These are phyloP conservation scores for Anagrus nilaparvatae DNA, from an alignment of 1,140 invertebrate genomes.

Conservation along the genomic window DNA sequence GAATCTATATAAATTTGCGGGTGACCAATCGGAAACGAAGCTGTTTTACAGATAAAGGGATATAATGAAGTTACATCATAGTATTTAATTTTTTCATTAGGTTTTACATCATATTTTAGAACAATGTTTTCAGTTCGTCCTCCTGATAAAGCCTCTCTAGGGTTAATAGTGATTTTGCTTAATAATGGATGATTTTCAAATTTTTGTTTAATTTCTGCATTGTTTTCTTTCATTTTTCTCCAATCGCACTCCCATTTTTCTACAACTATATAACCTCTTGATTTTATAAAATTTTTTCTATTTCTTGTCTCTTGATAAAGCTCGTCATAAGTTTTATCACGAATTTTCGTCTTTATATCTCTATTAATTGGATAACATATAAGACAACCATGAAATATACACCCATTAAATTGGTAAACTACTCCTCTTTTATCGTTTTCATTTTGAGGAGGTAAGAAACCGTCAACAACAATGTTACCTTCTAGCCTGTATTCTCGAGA, in stretches of 20 bases:
- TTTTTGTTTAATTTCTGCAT: not conserved
- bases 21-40: constrained; percentile 29
- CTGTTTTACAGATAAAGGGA: constrained; percentile 22
- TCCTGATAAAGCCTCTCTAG: constrained; percentile 26
- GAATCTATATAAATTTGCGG: constrained; percentile 24
- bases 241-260: constrained; percentile 1
- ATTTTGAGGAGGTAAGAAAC: no score
- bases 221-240: not conserved
- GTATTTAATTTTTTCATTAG: constrained; percentile 29
- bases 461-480: no score
- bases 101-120: constrained; percentile 20
- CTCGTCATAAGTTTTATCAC: not conserved
- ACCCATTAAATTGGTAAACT: constrained; percentile 2
- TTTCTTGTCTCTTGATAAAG: not conserved
- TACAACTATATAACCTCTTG: not conserved
- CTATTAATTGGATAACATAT: not conserved
- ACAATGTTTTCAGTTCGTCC: constrained; percentile 29
- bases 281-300: not conserved
- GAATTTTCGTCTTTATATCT: no score
- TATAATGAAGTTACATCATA: constrained; percentile 30
- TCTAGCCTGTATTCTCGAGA: no score
- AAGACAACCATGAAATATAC: not conserved
- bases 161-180: not conserved
- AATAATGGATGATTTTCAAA: not conserved
- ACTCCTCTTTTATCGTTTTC: not conserved